Base-by-base conservation (phyloP, 1,140 invertebrate species). In the Andricus grossulariae region DNA sequence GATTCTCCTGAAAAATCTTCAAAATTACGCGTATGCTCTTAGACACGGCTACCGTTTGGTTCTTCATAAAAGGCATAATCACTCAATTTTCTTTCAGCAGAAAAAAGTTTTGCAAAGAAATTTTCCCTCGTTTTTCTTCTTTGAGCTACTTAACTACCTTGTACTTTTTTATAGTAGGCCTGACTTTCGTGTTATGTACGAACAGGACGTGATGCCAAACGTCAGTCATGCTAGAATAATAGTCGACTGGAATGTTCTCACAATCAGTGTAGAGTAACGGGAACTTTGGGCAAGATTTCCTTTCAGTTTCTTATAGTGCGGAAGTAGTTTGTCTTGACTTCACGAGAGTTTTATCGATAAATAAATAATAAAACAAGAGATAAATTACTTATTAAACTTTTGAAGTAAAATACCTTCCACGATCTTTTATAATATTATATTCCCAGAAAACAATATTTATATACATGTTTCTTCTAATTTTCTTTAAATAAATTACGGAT, bases 251-350 rank as follows among this genome's bases (percentile, higher is more conserved):
- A 66, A 66, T 66, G 60, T 66, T 66, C 60, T 66, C 60, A 39
- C 60, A 66, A 66, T 66, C 25, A 66, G 60, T 66, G 32, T 66
- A 66, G 32, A 66, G 32, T 66, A 66, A 66, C 60, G 60, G 60
- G 32, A 66, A 39, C 60, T 39, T 66, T 66, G 32, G 60, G 60
- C 60, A 66, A 25, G 13, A 39, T 66, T 66, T 60, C 57, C 57
- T 60, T 60, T 60, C 57, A 25, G 57, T 39, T 60, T 60, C 57
- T 60, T 66, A 39, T 66, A 32, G 32, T 66, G 32, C 21, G 32
- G 32, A 39, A 66, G 32, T 39, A 39, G 32, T 66, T 66, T 66
- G 25, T 16, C 32, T 66, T 39, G 32, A 66, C 39, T 6, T 3
- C 21, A 25, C 60, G 39, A 39, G 15, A 66, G 25, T 7, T 39